These are phyloP conservation scores for Scaptomyza pallida DNA, from an alignment of 1,140 invertebrate species.

Conservation along the genomic window DNA sequence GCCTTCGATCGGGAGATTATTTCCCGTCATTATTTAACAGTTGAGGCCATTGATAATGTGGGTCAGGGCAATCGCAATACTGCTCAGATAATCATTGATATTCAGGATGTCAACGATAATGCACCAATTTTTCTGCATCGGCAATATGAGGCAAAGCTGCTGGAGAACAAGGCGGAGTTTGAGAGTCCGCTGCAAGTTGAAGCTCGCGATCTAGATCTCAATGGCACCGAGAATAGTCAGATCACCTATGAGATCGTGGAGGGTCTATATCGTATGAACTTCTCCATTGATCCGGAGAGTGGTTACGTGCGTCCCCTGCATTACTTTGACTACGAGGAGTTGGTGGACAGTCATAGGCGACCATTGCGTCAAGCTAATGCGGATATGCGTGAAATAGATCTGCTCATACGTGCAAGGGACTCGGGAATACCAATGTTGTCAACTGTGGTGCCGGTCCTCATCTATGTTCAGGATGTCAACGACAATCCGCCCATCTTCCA, in stretches of 20 bases:
- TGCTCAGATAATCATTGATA: conserved; percentile 92
- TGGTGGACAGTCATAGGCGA: conserved; percentile 73
- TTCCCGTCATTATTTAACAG: conserved; percentile 94
- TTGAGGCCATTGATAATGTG: conserved; percentile 95
- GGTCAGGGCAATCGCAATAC: conserved; percentile 95
- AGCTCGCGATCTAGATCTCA: conserved; percentile 93
- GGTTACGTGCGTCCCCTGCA: conserved; percentile 89
- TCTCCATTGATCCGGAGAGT: conserved; percentile 90
- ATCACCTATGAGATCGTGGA: conserved; percentile 92
- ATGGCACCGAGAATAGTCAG: conserved; percentile 94
- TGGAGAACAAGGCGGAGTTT: conserved; percentile 92
- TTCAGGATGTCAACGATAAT: conserved; percentile 96
- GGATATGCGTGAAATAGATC: conserved; percentile 88
- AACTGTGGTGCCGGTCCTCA: conserved; percentile 89
- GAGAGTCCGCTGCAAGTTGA: conserved; percentile 91
- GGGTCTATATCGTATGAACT: conserved; percentile 90
- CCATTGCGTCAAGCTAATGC: conserved; percentile 73
- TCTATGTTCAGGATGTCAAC: conserved; percentile 95
- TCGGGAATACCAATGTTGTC: conserved; percentile 90
- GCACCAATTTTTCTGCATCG: conserved; percentile 91
- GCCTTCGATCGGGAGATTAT: conserved; percentile 95
- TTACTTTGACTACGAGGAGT: conserved; percentile 92
- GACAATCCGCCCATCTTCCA: conserved; percentile 94
- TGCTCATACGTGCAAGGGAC: conserved; percentile 92
- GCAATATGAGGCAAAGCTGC: conserved; percentile 92